Evolutionary conservation across 2,888 invertebrate species (phyloP), one percentile per base, ranked within the genome.

Genomic region (Hemaris fuciformis): DNA sequence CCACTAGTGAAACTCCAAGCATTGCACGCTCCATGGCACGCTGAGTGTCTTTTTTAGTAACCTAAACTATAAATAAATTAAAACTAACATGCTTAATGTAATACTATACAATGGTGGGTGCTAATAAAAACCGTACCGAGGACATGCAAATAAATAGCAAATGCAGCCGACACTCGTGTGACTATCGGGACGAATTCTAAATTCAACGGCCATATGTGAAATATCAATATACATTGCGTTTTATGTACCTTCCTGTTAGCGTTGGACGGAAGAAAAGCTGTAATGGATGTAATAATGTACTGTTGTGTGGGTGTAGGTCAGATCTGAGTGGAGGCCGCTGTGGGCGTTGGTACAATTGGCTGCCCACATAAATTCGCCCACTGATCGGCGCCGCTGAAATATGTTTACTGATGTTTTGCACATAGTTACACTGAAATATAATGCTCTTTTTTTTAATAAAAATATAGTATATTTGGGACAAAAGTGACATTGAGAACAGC

Each of bases 281-380:
- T 71, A 72, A 66, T 76, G 73, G 64, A 67, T 34, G 48, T 42
- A 41, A 53, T 41, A 57, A 42, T 20, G 41, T 56, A 63, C 60
- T 60, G 64, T 66, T 60, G 70, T 34, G 61, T 60, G 41, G 64
- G 59, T 60, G 31, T 58, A 57, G 22, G 25, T 59, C 34, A 46
- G 45, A 41, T 62, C 34, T 18, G 59, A 45, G 59, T 65, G 60
- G 60, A 62, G 62, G 67, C 60, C 60, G 61, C 57, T 63, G 85
- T 83, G 79, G 80, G 81, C 74, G 79, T 65, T 64, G 69, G 73
- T 70, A 72, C 72, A 74, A 76, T 76, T 74, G 76, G 66, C 72
- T 73, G 71, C 84, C 85, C 74, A 85, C 84, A 67, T 66, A 62
- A 64, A 66, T 64, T 68, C 77, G 77, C 80, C 81, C 75, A 81